phyloP scores from a whole-genome alignment of 2,888 invertebrate genomes.

The Amblyjoppa fuscipennis region DNA sequence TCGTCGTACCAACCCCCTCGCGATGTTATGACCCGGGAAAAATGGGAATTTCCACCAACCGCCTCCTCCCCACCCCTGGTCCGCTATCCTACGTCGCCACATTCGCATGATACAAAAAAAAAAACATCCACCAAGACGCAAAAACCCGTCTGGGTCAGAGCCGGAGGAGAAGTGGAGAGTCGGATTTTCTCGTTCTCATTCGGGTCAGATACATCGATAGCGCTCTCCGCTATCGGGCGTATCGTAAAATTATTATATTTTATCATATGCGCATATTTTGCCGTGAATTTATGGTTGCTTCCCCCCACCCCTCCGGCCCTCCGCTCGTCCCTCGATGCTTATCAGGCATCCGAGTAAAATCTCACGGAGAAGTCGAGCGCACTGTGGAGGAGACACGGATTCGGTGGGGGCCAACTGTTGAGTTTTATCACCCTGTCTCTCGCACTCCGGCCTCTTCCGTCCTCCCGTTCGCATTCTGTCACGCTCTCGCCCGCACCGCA shows the following conservation, averaged over 20 bases:
- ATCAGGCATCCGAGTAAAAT: not conserved
- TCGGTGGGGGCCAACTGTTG: slow-evolving; percentile 82
- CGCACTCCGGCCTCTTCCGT: slow-evolving; percentile 18
- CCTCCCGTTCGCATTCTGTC: slow-evolving; percentile 36
- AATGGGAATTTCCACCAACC: slow-evolving; percentile 80
- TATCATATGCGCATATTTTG: slow-evolving; percentile 6
- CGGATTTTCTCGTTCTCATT: slow-evolving; percentile 65
- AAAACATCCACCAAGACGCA: slow-evolving; percentile 67
- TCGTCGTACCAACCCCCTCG: slow-evolving; percentile 68
- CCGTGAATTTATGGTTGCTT: not conserved
- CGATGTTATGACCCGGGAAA: slow-evolving; percentile 82
- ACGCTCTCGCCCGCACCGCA: slow-evolving; percentile 52
- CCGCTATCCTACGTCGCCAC: slow-evolving; percentile 43
- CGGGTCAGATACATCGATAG: slow-evolving; percentile 72
- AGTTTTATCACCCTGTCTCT: slow-evolving; percentile 78
- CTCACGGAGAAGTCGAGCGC: slow-evolving; percentile 54
- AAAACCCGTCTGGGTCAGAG: slow-evolving; percentile 83
- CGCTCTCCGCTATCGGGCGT: not conserved
- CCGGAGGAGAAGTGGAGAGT: not conserved
- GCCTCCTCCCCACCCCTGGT: not conserved
- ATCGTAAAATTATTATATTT: not conserved
- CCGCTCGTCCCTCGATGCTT: not conserved
- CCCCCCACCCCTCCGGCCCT: not conserved
- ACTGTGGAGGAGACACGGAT: slow-evolving; percentile 72
- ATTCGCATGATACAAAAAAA: slow-evolving; percentile 20